A percentile compares a stretch with the other conserved stretches of the same genome.
Evolutionary conservation across 2,888 invertebrate species (phyloP).

Genomic region (Dilophus febrilis): DNA sequence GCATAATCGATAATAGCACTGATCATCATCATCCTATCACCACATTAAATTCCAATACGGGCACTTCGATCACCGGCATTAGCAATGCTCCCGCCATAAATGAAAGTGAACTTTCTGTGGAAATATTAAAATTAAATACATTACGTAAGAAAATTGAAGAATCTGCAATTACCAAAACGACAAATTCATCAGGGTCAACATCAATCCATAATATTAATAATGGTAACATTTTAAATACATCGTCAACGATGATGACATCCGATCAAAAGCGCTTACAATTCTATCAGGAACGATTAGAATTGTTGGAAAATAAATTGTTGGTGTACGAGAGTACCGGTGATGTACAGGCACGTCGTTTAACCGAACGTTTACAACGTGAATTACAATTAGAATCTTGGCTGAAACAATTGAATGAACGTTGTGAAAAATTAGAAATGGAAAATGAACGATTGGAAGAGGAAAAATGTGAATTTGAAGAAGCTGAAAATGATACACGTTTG

Average conservation of each 20-base stretch:
- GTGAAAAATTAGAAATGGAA: constrained; percentile 41
- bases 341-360: constrained; percentile 39
- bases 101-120: constrained; percentile 38
- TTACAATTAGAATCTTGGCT: constrained; percentile 34
- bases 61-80: no score
- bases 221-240: constrained; percentile 8
- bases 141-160: constrained; percentile 44
- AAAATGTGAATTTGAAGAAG: constrained; percentile 56
- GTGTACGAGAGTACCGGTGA: constrained; percentile 50
- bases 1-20: no score
- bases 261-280: constrained; percentile 43
- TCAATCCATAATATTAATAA: constrained; percentile 4
- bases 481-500: constrained; percentile 50
- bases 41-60: no score
- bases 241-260: constrained; percentile 21
- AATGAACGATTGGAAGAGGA: constrained; percentile 51
- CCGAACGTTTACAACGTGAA: constrained; percentile 45
- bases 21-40: no score
- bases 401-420: constrained; percentile 30
- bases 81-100: no score
- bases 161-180: constrained; percentile 23
- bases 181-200: constrained; percentile 8
- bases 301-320: constrained; percentile 44
- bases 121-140: constrained; percentile 45
- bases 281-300: constrained; percentile 46